A percentile compares a stretch with the other conserved stretches of the same genome.
Conservation (phyloP, 2,113 vertebrate genomes). For the Catharus bicknelli region DNA sequence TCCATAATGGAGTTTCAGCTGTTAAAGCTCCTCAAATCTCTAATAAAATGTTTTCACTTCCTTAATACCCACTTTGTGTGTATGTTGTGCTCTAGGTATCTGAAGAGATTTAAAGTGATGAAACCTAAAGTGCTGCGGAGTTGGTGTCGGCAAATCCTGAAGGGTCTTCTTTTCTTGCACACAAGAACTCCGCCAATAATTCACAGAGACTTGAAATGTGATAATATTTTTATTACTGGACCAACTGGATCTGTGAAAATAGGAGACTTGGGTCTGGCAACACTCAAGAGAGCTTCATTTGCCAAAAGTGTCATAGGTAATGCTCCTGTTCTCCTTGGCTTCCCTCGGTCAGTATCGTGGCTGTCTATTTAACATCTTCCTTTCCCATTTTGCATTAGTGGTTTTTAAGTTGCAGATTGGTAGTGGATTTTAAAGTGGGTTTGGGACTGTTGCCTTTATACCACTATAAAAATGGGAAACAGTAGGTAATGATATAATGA, state of each 20-base stretch:
- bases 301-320: conserved; percentile 98
- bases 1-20: not conserved
- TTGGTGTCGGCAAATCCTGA: conserved; percentile 98
- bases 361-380: not conserved
- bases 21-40: not conserved
- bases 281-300: conserved; percentile 95
- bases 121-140: conserved; percentile 95
- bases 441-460: not conserved
- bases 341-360: not conserved
- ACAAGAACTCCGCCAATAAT: conserved; percentile 96
- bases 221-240: conserved; percentile 99
- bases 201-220: conserved; percentile 97
- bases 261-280: conserved; percentile 94
- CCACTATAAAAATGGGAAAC: not conserved
- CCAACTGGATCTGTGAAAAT: conserved; percentile 98
- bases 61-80: not conserved
- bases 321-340: not conserved
- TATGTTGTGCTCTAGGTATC: conserved; percentile 79
- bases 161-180: conserved; percentile 95
- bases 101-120: conserved; percentile 98
- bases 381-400: not conserved
- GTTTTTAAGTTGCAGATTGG: not conserved
- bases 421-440: not conserved
- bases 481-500: not conserved
- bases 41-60: not conserved